These are phyloP conservation scores for Pogonognathellus flavescens DNA, from an alignment of 1,140 invertebrate species.

Conservation along the genomic window DNA sequence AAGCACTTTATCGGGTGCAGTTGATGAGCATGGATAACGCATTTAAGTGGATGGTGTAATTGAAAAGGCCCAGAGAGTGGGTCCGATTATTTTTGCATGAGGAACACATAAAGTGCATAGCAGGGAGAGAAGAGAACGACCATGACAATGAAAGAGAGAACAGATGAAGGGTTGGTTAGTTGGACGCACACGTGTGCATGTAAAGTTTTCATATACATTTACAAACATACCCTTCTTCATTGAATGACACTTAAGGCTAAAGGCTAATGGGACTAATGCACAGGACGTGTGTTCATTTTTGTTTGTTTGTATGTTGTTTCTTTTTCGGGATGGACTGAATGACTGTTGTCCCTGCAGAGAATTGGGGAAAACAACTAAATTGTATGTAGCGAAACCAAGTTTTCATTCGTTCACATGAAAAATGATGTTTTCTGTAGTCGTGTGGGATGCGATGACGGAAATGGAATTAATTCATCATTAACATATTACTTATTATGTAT, in stretches of 20 bases:
- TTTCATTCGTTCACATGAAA: no score
- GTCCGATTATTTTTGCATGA: conserved; percentile 43
- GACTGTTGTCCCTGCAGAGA: not conserved
- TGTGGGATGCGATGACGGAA: no score
- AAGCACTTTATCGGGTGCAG: not conserved
- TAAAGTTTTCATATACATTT: conserved; percentile 5
- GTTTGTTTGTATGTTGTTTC: conserved; percentile 3
- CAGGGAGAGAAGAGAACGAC: not conserved
- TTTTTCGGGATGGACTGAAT: not conserved
- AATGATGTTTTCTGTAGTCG: no score
- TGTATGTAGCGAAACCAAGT: not conserved
- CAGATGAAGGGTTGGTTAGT: conserved; percentile 27
- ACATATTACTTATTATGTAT: no score
- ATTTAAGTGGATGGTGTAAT: not conserved
- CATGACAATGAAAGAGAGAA: not conserved
- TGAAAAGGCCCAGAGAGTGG: not conserved
- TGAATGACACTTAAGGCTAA: conserved; percentile 34
- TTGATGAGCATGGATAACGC: not conserved
- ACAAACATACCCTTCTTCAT: conserved; percentile 15
- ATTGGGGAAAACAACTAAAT: not conserved
- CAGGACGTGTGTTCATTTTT: conserved; percentile 20
- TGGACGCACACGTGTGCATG: not conserved
- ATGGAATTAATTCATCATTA: no score
- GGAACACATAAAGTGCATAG: not conserved
- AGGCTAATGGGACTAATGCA: conserved; percentile 39